Conservation (phyloP, 2,113 vertebrate genomes). For the Canis aureus region DNA sequence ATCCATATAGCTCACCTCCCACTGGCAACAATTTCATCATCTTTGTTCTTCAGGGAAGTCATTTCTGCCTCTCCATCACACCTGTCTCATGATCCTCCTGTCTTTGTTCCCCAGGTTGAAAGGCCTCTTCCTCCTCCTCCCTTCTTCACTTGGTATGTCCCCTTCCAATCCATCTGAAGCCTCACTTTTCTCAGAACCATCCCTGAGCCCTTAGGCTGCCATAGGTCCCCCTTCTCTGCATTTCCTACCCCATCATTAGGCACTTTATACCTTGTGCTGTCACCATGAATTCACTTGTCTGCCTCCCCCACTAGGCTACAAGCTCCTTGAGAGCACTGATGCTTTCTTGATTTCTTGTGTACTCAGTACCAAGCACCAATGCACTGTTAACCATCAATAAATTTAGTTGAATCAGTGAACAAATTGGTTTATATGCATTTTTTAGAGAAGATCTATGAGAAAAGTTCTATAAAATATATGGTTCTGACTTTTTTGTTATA, state of each 20-base stretch:
- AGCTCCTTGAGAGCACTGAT: not conserved
- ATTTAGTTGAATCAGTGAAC: constrained; percentile 43
- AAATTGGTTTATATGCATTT: constrained; percentile 43
- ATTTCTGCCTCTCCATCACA: not conserved
- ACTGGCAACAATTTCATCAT: not conserved
- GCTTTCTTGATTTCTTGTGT: not conserved
- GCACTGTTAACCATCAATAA: not conserved
- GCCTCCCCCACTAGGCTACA: not conserved
- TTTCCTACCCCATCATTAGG: not conserved
- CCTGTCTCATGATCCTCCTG: not conserved
- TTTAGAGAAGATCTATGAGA: constrained; percentile 3
- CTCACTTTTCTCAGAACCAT: not conserved
- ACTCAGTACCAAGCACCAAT: not conserved
- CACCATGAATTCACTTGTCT: not conserved
- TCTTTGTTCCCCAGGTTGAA: not conserved
- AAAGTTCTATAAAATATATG: constrained; percentile 33
- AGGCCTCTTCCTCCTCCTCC: not conserved
- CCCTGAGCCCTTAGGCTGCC: not conserved
- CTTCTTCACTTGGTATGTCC: not conserved
- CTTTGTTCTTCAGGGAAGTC: not conserved
- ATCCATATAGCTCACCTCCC: not conserved
- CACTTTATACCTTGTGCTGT: not conserved
- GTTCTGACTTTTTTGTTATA: constrained; percentile 30
- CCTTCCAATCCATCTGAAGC: not conserved
- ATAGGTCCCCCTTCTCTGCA: not conserved